Base-by-base conservation (phyloP, 2,113 vertebrate genomes). In the Callospermophilus lateralis region DNA sequence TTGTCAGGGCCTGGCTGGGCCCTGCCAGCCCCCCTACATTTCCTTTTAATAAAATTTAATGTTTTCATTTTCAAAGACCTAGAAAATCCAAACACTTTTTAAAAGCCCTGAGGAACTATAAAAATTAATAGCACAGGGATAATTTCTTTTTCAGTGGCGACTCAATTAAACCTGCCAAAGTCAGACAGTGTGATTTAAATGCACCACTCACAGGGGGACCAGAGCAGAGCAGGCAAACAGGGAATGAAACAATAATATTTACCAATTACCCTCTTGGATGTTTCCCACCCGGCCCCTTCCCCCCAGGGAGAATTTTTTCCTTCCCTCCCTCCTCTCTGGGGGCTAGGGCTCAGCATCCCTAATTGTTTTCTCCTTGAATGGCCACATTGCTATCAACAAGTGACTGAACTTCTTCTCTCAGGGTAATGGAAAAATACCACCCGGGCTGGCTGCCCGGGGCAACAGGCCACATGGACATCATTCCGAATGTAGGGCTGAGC, bases 31-130 rank as follows among this genome's bases (percentile, higher is more conserved):
- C 95, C 83, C 51, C 80, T 58, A 65, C 20, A 12, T 97, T 98
- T 98, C 98, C 97, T 97, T 98, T 98, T 98, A 98, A 98, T 98
- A 98, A 98, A 98, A 98, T 98, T 98, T 98, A 98, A 98, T 98
- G 98, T 98, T 98, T 98, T 98, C 98, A 98, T 98, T 98, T 98
- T 98, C 98, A 98, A 98, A 98, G 98, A 97, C 97, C 97, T 98
- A 97, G 97, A 98, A 98, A 98, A 98, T 98, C 98, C 97, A 98
- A 98, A 98, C 98, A 98, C 97, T 97, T 97, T 98, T 98, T 96
- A 98, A 98, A 98, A 96, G 97, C 98, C 98, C 98, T 0, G 74
- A 98, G 98, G 98, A 97, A 98, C 98, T 97, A 98, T 98, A 98
- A 98, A 98, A 98, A 98, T 98, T 98, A 98, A 98, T 98, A 98